These are phyloP conservation scores for Cephus pulcher DNA, from an alignment of 2,888 invertebrate species.

Conservation along the genomic window DNA sequence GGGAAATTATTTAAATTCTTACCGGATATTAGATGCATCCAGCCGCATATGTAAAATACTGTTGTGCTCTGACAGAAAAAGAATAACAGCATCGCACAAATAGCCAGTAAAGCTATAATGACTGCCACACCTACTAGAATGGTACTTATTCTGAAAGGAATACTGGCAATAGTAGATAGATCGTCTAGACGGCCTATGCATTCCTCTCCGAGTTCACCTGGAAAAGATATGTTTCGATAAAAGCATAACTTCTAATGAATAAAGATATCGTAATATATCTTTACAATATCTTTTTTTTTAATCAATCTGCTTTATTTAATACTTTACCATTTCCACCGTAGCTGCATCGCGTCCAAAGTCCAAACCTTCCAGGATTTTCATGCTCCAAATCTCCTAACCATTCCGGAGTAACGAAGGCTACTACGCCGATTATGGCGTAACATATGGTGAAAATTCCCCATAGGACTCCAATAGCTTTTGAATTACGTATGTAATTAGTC, in stretches of 20 bases:
- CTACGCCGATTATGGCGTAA: slow-evolving; percentile 94
- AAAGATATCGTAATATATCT: background rate
- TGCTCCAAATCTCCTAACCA: slow-evolving; percentile 89
- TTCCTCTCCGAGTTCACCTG: slow-evolving; percentile 81
- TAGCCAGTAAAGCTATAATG: slow-evolving; percentile 85
- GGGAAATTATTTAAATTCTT: slow-evolving; percentile 57
- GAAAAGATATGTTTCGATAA: slow-evolving; percentile 11
- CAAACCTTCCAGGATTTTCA: slow-evolving; percentile 91
- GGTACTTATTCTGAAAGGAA: slow-evolving; percentile 88
- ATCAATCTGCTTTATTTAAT: background rate
- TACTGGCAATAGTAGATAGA: slow-evolving; percentile 83
- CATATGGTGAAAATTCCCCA: slow-evolving; percentile 99
- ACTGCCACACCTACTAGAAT: slow-evolving; percentile 90
- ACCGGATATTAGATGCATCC: slow-evolving; percentile 97
- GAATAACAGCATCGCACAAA: slow-evolving; percentile 90
- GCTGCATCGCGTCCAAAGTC: slow-evolving; percentile 90
- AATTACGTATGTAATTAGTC: slow-evolving; percentile 90
- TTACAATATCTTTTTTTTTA: background rate
- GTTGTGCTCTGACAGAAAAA: slow-evolving; percentile 92
- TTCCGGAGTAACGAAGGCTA: slow-evolving; percentile 95
- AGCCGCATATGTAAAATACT: slow-evolving; percentile 93
- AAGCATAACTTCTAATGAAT: background rate
- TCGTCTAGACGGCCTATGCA: slow-evolving; percentile 89
- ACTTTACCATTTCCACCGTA: slow-evolving; percentile 61
- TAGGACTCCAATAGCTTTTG: slow-evolving; percentile 94